These are phyloP conservation scores for Drosophila guanche DNA, from an alignment of 1,140 invertebrate genomes.

Conservation along the genomic window DNA sequence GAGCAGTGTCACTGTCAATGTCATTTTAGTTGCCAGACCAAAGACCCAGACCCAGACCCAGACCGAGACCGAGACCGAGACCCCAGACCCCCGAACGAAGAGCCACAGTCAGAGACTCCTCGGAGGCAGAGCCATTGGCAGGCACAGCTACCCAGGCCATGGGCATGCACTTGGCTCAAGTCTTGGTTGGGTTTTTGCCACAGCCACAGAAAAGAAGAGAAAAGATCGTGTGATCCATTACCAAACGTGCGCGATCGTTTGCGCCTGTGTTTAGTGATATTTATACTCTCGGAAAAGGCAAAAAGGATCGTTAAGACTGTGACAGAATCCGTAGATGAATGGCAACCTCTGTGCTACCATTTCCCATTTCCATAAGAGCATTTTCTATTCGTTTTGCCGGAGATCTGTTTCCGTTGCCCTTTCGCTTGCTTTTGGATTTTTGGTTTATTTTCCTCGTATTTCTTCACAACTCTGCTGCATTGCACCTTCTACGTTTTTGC, in stretches of 20 bases:
- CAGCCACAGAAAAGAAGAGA: constrained; percentile 17
- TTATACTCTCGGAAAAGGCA: constrained; percentile 53
- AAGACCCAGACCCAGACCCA: constrained; percentile 16
- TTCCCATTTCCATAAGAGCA: constrained; percentile 29
- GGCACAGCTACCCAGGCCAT: neutral
- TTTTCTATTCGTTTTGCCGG: constrained; percentile 15
- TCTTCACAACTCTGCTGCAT: constrained; percentile 49
- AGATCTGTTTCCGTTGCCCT: constrained; percentile 11
- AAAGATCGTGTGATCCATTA: constrained; percentile 81
- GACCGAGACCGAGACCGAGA: constrained; percentile 12
- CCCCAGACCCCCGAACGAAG: constrained; percentile 14
- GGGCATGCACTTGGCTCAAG: constrained; percentile 70
- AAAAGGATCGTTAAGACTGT: constrained; percentile 4
- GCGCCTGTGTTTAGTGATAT: constrained; percentile 79
- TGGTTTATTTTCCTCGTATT: constrained; percentile 31
- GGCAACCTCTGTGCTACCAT: constrained; percentile 9
- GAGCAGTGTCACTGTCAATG: constrained; percentile 80
- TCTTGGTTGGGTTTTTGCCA: constrained; percentile 40
- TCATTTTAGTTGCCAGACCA: constrained; percentile 62
- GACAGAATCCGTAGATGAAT: neutral
- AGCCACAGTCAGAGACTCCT: constrained; percentile 16
- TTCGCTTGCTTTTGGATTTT: constrained; percentile 16
- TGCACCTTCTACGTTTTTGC: constrained; percentile 69
- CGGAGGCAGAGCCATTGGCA: constrained; percentile 26
- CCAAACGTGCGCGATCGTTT: constrained; percentile 81